Conservation (phyloP, 2,888 invertebrate genomes). For the Trilocha varians region DNA sequence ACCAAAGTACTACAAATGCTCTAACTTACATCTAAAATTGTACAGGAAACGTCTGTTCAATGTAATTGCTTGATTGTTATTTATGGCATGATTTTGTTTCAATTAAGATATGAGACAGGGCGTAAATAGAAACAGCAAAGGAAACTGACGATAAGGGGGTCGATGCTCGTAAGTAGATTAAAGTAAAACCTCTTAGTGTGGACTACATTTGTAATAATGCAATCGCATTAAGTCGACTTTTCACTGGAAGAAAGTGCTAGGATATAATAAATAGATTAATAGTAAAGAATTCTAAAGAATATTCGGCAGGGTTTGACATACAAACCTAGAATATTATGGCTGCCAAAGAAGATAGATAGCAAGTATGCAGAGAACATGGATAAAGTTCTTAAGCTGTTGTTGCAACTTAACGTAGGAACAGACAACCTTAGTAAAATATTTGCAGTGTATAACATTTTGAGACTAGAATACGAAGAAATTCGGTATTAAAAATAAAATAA, state of each 20-base stretch:
- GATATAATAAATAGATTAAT: too few species aligned
- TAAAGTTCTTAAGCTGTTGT: too few species aligned
- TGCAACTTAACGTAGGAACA: too few species aligned
- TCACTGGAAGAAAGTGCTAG: too few species aligned
- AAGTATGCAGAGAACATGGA: too few species aligned
- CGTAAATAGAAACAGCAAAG: slow-evolving; percentile 7
- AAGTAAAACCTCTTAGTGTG: neutral
- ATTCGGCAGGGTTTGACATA: too few species aligned
- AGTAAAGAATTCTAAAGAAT: too few species aligned
- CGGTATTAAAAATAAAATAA: neutral
- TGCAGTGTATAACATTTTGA: neutral
- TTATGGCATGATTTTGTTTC: slow-evolving; percentile 54
- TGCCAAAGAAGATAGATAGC: too few species aligned
- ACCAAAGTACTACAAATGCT: neutral
- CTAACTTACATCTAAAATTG: neutral
- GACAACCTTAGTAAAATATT: too few species aligned
- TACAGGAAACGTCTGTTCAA: slow-evolving; percentile 27
- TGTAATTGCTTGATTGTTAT: slow-evolving; percentile 53
- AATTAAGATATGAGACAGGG: slow-evolving; percentile 30
- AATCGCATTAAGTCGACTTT: neutral
- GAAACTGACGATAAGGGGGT: slow-evolving; percentile 5
- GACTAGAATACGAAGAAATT: neutral
- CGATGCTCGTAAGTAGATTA: slow-evolving; percentile 1
- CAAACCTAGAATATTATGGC: neutral
- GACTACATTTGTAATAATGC: neutral